phyloP scores from a whole-genome alignment of 2,113 vertebrate species.

The Circaetus cinerascens region DNA sequence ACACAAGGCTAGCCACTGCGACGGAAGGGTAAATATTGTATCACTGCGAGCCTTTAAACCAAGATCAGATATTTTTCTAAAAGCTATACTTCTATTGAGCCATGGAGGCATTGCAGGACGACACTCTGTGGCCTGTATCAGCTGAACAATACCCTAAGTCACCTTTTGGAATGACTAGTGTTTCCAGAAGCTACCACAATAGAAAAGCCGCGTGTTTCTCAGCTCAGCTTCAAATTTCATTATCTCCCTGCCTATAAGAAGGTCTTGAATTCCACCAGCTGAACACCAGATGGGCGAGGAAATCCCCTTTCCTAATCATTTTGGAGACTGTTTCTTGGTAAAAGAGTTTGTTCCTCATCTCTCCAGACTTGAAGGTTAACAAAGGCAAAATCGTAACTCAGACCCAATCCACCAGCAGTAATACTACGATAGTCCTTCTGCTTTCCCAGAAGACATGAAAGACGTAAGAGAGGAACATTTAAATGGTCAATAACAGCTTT shows the following conservation, averaged over 20 bases:
- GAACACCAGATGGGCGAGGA: not conserved
- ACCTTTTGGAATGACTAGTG: not conserved
- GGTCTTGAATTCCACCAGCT: not conserved
- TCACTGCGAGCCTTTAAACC: not conserved
- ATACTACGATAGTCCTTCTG: not conserved
- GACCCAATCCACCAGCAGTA: not conserved
- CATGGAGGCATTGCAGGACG: accelerated
- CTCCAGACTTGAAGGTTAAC: not conserved
- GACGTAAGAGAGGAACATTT: not conserved
- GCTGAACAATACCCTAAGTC: not conserved
- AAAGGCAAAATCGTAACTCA: not conserved
- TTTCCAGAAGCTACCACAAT: not conserved
- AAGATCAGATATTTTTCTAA: not conserved
- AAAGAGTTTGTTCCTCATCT: not conserved
- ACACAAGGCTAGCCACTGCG: accelerated
- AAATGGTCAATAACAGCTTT: not conserved
- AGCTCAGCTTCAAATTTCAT: not conserved
- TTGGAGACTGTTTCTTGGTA: not conserved
- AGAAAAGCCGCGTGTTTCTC: not conserved
- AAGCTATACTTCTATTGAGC: not conserved
- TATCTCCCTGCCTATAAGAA: not conserved
- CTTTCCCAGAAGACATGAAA: not conserved
- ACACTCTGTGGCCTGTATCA: not conserved
- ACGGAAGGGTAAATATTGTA: not conserved
- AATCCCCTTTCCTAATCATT: not conserved